These are phyloP conservation scores for Danio choprae DNA, from an alignment of 2,797 vertebrate genomes.

Conservation along the genomic window DNA sequence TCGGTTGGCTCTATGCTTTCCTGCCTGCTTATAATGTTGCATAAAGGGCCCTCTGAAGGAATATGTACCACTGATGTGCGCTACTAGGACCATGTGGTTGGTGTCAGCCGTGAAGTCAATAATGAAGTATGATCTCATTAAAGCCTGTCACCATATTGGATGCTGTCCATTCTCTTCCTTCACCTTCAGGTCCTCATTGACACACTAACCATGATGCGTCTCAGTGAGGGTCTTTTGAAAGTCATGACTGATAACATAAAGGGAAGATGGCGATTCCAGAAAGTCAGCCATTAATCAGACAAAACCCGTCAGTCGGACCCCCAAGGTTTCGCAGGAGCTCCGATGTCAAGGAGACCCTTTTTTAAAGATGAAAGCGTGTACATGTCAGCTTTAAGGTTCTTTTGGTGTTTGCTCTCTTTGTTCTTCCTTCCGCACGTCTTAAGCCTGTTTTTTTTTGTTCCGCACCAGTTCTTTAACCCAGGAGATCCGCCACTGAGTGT, in stretches of 20 bases:
- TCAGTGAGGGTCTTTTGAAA: slow-evolving; percentile 24
- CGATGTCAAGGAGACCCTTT: slow-evolving; percentile 29
- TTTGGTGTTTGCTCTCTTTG: neutral
- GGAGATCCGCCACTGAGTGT: slow-evolving; percentile 45
- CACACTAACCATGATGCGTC: slow-evolving; percentile 11
- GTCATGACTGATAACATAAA: slow-evolving; percentile 1
- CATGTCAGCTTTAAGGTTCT: slow-evolving; percentile 40
- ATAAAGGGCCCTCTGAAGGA: slow-evolving; percentile 14
- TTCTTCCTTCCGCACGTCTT: slow-evolving; percentile 41
- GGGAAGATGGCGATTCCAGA: slow-evolving; percentile 14
- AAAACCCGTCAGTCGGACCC: slow-evolving; percentile 35
- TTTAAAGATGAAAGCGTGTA: slow-evolving; percentile 51
- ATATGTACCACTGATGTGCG: neutral
- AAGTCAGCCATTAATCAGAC: slow-evolving; percentile 38
- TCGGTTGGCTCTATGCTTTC: neutral
- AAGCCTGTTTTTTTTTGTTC: slow-evolving; percentile 51
- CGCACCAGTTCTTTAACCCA: slow-evolving; percentile 44
- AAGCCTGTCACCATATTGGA: slow-evolving; percentile 10
- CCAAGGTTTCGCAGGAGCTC: slow-evolving; percentile 20
- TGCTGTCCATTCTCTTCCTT: slow-evolving; percentile 29
- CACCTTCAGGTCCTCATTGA: slow-evolving; percentile 32
- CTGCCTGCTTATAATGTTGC: neutral
- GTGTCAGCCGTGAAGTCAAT: slow-evolving; percentile 28
- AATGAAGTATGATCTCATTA: slow-evolving; percentile 48
- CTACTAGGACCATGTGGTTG: slow-evolving; percentile 7